These are phyloP conservation scores for Acrossocheilus fasciatus DNA, from an alignment of 2,797 vertebrate species.

Conservation along the genomic window DNA sequence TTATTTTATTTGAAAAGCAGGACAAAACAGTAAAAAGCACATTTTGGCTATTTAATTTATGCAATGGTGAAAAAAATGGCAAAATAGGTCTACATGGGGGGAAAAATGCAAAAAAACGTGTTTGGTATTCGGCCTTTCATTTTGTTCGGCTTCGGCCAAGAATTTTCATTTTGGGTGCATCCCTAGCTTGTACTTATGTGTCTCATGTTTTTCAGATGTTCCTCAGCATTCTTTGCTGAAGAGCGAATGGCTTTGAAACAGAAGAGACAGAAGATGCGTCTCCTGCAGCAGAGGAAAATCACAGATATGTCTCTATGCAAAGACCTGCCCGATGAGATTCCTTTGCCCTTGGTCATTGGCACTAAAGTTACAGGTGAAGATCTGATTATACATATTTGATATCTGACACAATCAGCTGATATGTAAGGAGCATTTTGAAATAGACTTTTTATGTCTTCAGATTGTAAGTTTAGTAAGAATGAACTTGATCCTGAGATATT, in stretches of 20 bases:
- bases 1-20: too few species aligned
- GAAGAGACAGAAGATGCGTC: slow-evolving; percentile 96
- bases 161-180: too few species aligned
- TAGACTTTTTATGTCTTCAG: not conserved
- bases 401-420: not conserved
- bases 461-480: not conserved
- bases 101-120: too few species aligned
- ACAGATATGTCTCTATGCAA: slow-evolving; percentile 95
- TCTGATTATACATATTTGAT: not conserved
- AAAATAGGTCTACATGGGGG: too few species aligned
- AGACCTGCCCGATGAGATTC: slow-evolving; percentile 98
- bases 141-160: too few species aligned
- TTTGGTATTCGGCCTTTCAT: too few species aligned
- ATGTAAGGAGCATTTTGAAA: not conserved
- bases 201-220: slow-evolving; percentile 83
- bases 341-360: slow-evolving; percentile 95
- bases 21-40: too few species aligned
- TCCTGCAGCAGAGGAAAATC: slow-evolving; percentile 95
- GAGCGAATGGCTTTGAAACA: slow-evolving; percentile 93
- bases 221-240: slow-evolving; percentile 97
- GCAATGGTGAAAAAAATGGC: too few species aligned
- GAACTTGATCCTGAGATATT: not conserved
- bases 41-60: too few species aligned
- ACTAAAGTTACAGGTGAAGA: slow-evolving; percentile 94
- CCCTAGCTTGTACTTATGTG: not conserved